These are phyloP conservation scores for Pogoniulus pusillus DNA, from an alignment of 2,797 vertebrate species.

Conservation along the genomic window DNA sequence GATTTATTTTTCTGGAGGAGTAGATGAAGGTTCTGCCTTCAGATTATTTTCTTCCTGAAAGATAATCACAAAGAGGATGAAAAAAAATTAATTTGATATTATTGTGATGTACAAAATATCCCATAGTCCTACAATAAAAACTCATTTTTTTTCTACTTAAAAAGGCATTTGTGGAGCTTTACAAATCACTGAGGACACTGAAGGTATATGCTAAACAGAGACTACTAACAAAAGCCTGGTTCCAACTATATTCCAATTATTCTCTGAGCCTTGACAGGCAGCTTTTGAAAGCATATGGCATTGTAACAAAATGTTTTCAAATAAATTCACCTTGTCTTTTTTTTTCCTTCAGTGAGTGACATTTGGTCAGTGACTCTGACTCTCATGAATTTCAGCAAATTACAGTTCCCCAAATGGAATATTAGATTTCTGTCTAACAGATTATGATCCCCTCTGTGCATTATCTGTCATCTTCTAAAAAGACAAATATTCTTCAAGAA, in stretches of 20 bases:
- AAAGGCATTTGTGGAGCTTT: not conserved
- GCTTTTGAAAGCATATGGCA: not conserved
- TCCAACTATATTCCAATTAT: not conserved
- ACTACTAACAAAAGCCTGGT: not conserved
- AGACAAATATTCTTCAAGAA: not conserved
- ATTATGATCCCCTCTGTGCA: not conserved
- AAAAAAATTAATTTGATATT: not conserved
- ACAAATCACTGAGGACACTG: not conserved
- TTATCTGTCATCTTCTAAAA: not conserved
- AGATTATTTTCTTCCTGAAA: not conserved
- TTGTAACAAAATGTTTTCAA: not conserved
- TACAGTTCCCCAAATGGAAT: not conserved
- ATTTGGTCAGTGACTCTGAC: not conserved
- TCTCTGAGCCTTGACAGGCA: not conserved
- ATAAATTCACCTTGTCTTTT: not conserved
- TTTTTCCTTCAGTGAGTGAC: not conserved
- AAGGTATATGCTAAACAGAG: not conserved
- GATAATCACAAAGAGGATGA: not conserved
- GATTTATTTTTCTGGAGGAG: not conserved
- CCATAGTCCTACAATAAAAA: not conserved
- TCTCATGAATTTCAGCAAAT: not conserved
- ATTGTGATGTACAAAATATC: not conserved
- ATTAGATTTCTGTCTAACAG: not conserved
- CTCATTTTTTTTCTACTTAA: not conserved
- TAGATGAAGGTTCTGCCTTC: not conserved